Percentiles rank a stretch among this genome's conserved stretches.
These are phyloP conservation scores for Zoanthus gigantus DNA, from an alignment of 92 coral and sea anemone genomes.

Conservation along the genomic window DNA sequence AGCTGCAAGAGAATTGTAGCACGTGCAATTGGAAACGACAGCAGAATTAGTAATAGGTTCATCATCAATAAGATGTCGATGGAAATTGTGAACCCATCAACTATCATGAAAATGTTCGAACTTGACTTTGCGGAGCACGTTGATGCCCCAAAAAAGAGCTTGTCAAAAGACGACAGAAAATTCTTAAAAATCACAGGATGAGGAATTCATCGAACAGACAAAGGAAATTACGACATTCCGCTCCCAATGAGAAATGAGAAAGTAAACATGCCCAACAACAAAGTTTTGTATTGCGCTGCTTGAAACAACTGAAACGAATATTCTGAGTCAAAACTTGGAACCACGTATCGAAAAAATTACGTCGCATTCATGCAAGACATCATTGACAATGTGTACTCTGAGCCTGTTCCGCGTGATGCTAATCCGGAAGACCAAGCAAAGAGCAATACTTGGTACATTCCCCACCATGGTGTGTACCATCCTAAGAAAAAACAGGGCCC, in stretches of 20 bases:
- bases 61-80: slow-evolving; percentile 7
- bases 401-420: slow-evolving; percentile 5
- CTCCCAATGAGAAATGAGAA: neutral
- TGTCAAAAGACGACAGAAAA: slow-evolving; percentile 20
- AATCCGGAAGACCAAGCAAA: slow-evolving; percentile 13
- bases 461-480: neutral
- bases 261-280: slow-evolving; percentile 46
- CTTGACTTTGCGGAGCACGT: slow-evolving; percentile 26
- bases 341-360: slow-evolving; percentile 43
- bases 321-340: slow-evolving; percentile 14
- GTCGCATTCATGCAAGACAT: slow-evolving; percentile 56
- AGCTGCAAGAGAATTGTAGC: neutral
- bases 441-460: neutral
- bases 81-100: neutral
- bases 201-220: neutral
- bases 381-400: slow-evolving; percentile 59
- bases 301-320: slow-evolving; percentile 33
- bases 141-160: neutral
- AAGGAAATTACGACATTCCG: slow-evolving; percentile 6
- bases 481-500: too few relatives aligned
- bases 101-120: slow-evolving; percentile 4
- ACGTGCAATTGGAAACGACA: neutral
- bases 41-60: neutral
- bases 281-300: slow-evolving; percentile 25
- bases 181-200: neutral